Evolutionary conservation across 1,140 invertebrate species (phyloP).

Genomic region (Druon quercuslanigerum): DNA sequence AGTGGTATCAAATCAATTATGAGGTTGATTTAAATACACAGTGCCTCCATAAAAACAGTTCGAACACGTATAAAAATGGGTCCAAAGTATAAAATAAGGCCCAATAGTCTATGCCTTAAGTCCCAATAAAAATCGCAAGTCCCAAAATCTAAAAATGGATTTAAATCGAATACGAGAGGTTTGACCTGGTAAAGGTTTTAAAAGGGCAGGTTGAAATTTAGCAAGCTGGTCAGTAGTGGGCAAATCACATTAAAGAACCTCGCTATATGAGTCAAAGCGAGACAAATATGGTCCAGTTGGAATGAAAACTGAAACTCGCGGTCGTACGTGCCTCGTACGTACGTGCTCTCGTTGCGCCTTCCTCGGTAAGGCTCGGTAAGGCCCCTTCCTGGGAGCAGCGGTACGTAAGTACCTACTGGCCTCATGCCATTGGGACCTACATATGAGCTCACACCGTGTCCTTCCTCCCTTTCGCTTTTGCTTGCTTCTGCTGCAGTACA

Average conservation of each 20-base stretch:
- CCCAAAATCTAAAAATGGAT: neutral
- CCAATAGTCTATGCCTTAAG: no score
- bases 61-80: no score
- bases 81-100: no score
- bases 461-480: constrained; percentile 29
- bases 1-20: no score
- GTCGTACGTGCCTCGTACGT: constrained; percentile 7
- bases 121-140: no score
- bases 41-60: no score
- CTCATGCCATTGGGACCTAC: constrained; percentile 30
- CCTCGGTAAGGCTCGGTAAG: neutral
- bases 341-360: constrained; percentile 5
- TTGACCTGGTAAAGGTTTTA: neutral
- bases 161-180: neutral
- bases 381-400: constrained; percentile 4
- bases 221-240: constrained; percentile 6
- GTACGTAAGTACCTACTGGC: constrained; percentile 27
- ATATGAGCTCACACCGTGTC: constrained; percentile 28
- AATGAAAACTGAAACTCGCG: constrained; percentile 27
- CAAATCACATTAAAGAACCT: neutral
- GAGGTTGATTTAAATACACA: no score
- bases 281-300: constrained; percentile 22
- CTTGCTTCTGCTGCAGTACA: constrained; percentile 12
- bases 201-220: neutral
- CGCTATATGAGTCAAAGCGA: constrained; percentile 25